Conservation (phyloP, 2,113 vertebrate genomes). For the Potamarius usumacintae region DNA sequence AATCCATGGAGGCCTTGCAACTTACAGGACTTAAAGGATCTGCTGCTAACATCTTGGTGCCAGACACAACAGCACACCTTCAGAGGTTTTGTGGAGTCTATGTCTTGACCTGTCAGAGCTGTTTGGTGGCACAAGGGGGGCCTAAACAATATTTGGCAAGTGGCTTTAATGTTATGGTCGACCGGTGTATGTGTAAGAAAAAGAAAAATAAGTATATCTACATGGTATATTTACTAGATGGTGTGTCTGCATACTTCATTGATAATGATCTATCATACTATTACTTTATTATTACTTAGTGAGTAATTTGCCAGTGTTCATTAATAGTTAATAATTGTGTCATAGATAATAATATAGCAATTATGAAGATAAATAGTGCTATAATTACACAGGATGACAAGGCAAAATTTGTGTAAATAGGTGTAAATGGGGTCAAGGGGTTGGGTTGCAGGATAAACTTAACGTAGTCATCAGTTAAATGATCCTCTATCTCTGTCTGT, state of each 20-base stretch:
- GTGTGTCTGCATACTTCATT: neutral
- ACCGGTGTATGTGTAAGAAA: neutral
- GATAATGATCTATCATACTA: neutral
- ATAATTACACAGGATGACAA: neutral
- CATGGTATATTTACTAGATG: neutral
- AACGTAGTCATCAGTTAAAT: neutral
- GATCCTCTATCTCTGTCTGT: neutral
- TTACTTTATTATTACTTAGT: neutral
- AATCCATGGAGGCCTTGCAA: too few species aligned
- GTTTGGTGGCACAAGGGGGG: too few species aligned
- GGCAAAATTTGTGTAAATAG: neutral
- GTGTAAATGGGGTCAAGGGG: neutral
- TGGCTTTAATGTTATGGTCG: too few species aligned
- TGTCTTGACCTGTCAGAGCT: too few species aligned
- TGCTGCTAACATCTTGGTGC: too few species aligned
- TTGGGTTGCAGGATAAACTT: neutral
- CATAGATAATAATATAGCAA: neutral
- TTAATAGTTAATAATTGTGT: neutral
- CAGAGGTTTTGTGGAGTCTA: too few species aligned
- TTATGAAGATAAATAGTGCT: neutral
- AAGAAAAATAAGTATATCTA: neutral
- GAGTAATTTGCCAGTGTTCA: constrained; percentile 53
- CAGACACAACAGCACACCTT: too few species aligned
- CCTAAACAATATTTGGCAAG: too few species aligned
- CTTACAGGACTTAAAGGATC: too few species aligned